phyloP scores from a whole-genome alignment of 2,797 vertebrate species.

The Limosa lapponica region DNA sequence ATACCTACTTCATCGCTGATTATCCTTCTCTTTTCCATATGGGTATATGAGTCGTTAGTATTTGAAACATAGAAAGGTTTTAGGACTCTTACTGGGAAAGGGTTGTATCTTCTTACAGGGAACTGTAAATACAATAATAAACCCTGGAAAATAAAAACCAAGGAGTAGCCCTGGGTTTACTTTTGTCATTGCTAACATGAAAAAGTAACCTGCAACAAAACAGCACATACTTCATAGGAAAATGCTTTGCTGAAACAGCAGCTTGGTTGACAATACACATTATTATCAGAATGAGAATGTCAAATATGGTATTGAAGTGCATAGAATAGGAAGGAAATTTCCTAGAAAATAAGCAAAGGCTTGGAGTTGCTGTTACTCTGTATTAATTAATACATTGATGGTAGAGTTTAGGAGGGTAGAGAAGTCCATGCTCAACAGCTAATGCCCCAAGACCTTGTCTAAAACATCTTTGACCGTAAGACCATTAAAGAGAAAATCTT shows the following conservation, averaged over 20 bases:
- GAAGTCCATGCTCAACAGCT: neutral
- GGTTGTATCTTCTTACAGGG: conserved; percentile 66
- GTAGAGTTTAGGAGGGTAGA: conserved; percentile 8
- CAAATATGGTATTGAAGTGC: neutral
- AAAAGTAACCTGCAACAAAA: neutral
- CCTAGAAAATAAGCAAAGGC: neutral
- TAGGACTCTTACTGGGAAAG: conserved; percentile 43
- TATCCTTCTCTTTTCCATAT: conserved; percentile 22
- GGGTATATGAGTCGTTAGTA: conserved; percentile 1
- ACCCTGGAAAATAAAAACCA: conserved; percentile 26
- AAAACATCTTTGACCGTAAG: neutral
- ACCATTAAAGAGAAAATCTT: neutral
- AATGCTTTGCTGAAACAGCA: neutral
- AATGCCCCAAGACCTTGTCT: neutral
- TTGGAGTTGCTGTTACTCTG: neutral
- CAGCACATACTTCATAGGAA: neutral
- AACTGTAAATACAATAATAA: conserved; percentile 69
- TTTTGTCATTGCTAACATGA: conserved; percentile 35
- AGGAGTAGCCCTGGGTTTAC: conserved; percentile 48
- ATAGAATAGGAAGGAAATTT: neutral
- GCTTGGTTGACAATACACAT: neutral
- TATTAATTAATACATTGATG: neutral
- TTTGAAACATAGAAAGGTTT: conserved; percentile 44
- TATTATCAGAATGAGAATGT: neutral
- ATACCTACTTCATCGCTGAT: conserved; percentile 5